A percentile compares a stretch with the other conserved stretches of the same genome.
These are phyloP conservation scores for Phyllotreta striolata DNA, from an alignment of 2,888 invertebrate species.

Conservation along the genomic window DNA sequence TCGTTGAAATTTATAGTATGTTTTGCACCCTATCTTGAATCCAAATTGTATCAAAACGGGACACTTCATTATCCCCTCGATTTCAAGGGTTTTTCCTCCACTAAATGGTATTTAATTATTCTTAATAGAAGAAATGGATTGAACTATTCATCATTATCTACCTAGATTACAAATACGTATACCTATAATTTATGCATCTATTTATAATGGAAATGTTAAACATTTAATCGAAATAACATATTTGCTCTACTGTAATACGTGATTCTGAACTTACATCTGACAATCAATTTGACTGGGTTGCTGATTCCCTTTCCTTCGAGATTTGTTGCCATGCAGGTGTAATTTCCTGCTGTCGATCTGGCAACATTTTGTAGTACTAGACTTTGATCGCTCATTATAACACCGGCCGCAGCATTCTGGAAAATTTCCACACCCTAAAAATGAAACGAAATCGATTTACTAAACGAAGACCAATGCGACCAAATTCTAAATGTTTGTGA, in stretches of 20 bases:
- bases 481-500: too few species aligned
- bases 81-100: too few species aligned
- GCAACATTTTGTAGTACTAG: slow-evolving; percentile 86
- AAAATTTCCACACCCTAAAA: slow-evolving; percentile 80
- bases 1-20: not conserved
- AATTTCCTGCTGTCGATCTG: slow-evolving; percentile 84
- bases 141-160: too few species aligned
- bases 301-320: slow-evolving; percentile 82
- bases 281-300: slow-evolving; percentile 73
- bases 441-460: slow-evolving; percentile 10
- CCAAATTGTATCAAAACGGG: too few species aligned
- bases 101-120: too few species aligned
- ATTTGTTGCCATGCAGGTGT: slow-evolving; percentile 86
- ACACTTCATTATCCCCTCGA: too few species aligned
- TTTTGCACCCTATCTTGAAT: not conserved
- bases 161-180: too few species aligned
- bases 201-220: too few species aligned
- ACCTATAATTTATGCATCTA: too few species aligned
- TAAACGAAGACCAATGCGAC: not conserved
- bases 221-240: too few species aligned
- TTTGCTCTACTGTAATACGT: not conserved
- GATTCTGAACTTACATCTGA: slow-evolving; percentile 72
- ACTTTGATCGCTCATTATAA: slow-evolving; percentile 86
- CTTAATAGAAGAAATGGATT: too few species aligned
- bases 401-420: slow-evolving; percentile 82